Base-by-base conservation (phyloP, 2,888 invertebrate species). In the Oxytorus armatus region DNA sequence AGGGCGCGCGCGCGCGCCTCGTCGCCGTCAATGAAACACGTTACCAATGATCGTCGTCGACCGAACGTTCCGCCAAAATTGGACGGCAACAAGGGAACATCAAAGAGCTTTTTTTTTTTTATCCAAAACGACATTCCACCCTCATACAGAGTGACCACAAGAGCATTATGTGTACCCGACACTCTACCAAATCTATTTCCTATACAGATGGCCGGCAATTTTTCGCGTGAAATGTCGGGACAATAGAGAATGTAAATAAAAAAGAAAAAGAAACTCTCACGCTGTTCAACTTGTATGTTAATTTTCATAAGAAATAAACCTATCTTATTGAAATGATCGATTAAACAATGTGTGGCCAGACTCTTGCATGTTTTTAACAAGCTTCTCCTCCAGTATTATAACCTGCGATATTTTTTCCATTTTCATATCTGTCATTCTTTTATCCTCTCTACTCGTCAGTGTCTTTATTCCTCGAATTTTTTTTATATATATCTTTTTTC, bases 51-150 rank as follows among this genome's bases (percentile, higher is more conserved):
- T n/a, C n/a, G 57, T 53, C 61, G 61, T 69, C 61, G 65, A 49
- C 49, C 72, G 68, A 72, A 63, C 63, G 78, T 84, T 83, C 82
- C 82, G 79, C 82, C 81, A 86, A 36, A 77, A 77, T 77, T 77
- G 70, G 63, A 70, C 65, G 55, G 23, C 65, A 55, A 57, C 36
- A 36, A 36, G 36, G 39, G 49, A 39, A 21, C 65, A 65, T 57
- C 77, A 57, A 77, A 70, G 16, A 47, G 47, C 25, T 23, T 47
- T 70, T 69, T 57, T 70, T 69, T 57, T 47, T 49, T 36, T 36
- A 65, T 57, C 47, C 23, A 18, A n/a, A n/a, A 29, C 11, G 25
- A 14, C 70, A 65, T 33, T 65, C 23, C 49, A 47, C 11, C 39
- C 39, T n/a, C n/a, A n/a, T n/a, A n/a, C 47, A 55, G 44, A 63